Base-by-base conservation (phyloP, 2,113 vertebrate genomes). In the Sitta europaea region DNA sequence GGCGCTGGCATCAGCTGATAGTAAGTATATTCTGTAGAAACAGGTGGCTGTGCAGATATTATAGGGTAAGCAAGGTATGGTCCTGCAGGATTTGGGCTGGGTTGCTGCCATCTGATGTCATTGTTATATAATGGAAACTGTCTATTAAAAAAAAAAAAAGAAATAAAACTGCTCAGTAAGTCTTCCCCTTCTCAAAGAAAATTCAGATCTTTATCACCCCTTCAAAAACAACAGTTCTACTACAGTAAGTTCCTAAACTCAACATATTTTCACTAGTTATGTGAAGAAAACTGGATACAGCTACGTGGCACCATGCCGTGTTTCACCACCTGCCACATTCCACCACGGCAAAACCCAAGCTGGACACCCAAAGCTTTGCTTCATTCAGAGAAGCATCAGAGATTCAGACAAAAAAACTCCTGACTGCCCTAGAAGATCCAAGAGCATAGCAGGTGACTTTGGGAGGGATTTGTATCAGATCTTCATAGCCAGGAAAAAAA, bases 21-120 rank as follows among this genome's bases (percentile, higher is more conserved):
- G 81, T 99, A 99, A 0, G 99, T 95, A n/a, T 99, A 99, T 77
- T 99, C 99, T 23, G 98, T 98, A 93, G 99, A 99, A 84, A 99
- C 98, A 45, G 99, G 98, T 27, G 99, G 99, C 92, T 99, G 99
- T 5, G 99, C 98, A 70, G 99, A 98, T 97, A 99, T 94, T 97
- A 99, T 99, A 61, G 99, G 99, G 97, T 99, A 99, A 72, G 99
- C 99, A 96, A 99, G 98, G 97, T 99, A 99, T 1, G 99, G 99
- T 82, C 99, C 99, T 54, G 98, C 91, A 40, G 99, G 98, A 91
- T 96, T 98, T 76, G 99, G 98, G 96, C 96, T 99, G 38, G 99
- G 98, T 96, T 99, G 99, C 86, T 99, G 99, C 99, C 99, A 99
- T 97, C 99, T 98, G 92, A 99, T 98, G 94, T 99, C 99, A 92